Evolutionary conservation across 2,888 invertebrate species (phyloP).

Genomic region (Tetramorium bicarinatum): DNA sequence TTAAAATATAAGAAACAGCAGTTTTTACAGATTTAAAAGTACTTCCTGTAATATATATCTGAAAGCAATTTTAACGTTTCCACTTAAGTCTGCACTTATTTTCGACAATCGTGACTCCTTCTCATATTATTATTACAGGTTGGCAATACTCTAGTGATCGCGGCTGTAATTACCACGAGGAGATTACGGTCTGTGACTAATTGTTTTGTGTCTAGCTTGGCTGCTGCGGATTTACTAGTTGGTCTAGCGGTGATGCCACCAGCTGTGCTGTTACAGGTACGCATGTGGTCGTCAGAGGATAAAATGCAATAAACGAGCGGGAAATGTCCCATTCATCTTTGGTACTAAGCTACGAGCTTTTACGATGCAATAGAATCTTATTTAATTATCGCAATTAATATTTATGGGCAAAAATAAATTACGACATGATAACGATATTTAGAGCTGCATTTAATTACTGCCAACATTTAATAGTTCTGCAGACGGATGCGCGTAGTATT

Average conservation of each 20-base stretch:
- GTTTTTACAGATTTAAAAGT: not conserved
- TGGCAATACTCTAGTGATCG: conserved; percentile 96
- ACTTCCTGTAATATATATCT: not conserved
- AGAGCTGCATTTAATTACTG: conserved; percentile 8
- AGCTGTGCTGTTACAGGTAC: conserved; percentile 89
- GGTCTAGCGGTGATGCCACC: conserved; percentile 98
- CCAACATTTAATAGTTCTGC: conserved; percentile 6
- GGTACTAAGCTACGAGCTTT: not conserved
- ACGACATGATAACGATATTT: not conserved
- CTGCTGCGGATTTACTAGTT: conserved; percentile 96
- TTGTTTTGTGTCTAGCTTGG: conserved; percentile 97
- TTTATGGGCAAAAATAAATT: not conserved
- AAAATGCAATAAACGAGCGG: conserved; percentile 15
- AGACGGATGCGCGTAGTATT: not conserved
- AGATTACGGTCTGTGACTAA: conserved; percentile 97
- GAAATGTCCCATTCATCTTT: not conserved
- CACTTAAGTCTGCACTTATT: not conserved
- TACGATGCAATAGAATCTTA: not conserved
- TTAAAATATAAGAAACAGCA: not conserved
- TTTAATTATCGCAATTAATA: conserved; percentile 2
- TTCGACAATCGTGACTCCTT: conserved; percentile 14
- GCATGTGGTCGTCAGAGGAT: conserved; percentile 34
- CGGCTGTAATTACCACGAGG: conserved; percentile 95
- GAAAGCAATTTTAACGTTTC: not conserved
- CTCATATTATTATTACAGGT: conserved; percentile 85